Evolutionary conservation across 1,140 invertebrate genomes (phyloP).

Genomic region (Ericerus pela): DNA sequence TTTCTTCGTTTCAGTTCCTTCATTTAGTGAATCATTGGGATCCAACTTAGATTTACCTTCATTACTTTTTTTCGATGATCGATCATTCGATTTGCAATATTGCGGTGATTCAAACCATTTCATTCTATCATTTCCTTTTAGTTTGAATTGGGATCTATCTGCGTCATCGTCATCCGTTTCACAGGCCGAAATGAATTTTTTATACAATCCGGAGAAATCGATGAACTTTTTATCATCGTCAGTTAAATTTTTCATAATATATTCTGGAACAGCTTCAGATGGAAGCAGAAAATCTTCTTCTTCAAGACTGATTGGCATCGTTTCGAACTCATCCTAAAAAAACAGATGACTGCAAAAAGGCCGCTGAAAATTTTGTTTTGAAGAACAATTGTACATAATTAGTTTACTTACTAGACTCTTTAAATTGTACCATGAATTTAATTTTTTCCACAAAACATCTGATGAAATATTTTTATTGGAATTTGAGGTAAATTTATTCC

Average conservation of each 20-base stretch:
- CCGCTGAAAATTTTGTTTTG: not conserved
- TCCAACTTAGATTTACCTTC: not conserved
- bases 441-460: not conserved
- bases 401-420: constrained; percentile 1
- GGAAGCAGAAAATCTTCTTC: not conserved
- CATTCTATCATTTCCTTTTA: not conserved
- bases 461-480: not conserved
- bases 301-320: not conserved
- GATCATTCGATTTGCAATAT: not conserved
- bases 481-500: not conserved
- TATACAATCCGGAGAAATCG: not conserved
- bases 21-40: not conserved
- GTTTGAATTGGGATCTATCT: not conserved
- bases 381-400: not conserved
- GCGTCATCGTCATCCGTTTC: not conserved
- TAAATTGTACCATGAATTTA: constrained; percentile 3
- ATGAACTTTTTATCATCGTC: not conserved
- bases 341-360: not conserved
- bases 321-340: not conserved
- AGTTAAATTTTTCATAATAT: not conserved
- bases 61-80: not conserved
- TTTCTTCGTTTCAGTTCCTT: not conserved
- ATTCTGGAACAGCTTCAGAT: not conserved
- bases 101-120: not conserved
- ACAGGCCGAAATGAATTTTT: not conserved